These are phyloP conservation scores for Prunella himalayana DNA, from an alignment of 2,113 vertebrate species.

Conservation along the genomic window DNA sequence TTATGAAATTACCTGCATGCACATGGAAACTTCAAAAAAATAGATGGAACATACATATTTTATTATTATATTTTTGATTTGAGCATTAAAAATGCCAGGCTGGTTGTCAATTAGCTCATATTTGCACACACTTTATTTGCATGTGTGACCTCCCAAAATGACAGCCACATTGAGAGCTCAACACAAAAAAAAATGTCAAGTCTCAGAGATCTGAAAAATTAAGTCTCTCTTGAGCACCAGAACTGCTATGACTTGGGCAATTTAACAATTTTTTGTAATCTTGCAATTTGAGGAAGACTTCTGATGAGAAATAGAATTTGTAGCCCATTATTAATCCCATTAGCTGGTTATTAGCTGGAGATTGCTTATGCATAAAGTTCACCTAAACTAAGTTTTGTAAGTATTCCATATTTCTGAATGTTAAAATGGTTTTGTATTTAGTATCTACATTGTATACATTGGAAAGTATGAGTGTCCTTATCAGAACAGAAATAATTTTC, in stretches of 20 bases:
- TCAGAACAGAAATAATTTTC: not conserved
- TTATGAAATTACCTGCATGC: not conserved
- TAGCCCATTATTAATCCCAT: not conserved
- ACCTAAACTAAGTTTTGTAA: not conserved
- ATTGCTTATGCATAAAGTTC: not conserved
- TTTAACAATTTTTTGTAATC: not conserved
- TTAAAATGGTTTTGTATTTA: not conserved
- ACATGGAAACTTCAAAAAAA: not conserved
- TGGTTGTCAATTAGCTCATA: not conserved
- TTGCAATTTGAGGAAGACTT: not conserved
- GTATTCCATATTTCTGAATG: not conserved
- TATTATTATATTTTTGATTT: not conserved
- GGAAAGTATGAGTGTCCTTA: not conserved
- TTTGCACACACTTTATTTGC: not conserved
- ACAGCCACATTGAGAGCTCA: not conserved
- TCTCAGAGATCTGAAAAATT: not conserved
- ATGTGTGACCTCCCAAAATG: not conserved
- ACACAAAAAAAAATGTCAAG: not conserved
- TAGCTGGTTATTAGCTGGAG: not conserved
- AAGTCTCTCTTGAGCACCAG: fast-evolving
- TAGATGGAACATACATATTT: fast-evolving
- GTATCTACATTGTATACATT: not conserved
- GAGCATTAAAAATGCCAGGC: not conserved
- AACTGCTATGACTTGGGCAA: not conserved
- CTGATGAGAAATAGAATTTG: not conserved